Evolutionary conservation across 1,140 invertebrate species (phyloP).

Genomic region (Drosophila kikkawai): DNA sequence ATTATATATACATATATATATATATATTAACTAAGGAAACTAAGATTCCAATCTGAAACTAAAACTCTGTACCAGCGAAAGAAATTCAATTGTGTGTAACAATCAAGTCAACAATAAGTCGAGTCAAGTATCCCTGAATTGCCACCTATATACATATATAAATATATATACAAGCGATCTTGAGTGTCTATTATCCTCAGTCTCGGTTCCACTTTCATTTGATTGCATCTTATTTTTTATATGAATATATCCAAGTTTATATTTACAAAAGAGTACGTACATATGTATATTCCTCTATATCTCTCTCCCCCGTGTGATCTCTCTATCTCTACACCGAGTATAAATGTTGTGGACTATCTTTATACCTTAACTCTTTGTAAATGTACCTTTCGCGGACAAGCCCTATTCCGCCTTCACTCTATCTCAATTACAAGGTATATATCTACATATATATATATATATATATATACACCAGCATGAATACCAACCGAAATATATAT

Average conservation of each 20-base stretch:
- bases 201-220: slow-evolving; percentile 17
- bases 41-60: slow-evolving; percentile 8
- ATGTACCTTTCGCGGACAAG: slow-evolving; percentile 45
- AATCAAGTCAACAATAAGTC: slow-evolving; percentile 52
- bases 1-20: slow-evolving; percentile 7
- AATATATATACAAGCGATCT: slow-evolving; percentile 2
- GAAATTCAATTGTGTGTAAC: slow-evolving; percentile 37
- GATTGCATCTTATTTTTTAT: slow-evolving; percentile 48
- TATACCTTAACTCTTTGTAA: slow-evolving; percentile 50
- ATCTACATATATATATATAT: not conserved
- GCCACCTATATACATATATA: slow-evolving; percentile 6
- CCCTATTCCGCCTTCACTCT: slow-evolving; percentile 22
- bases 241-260: slow-evolving; percentile 10
- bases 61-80: slow-evolving; percentile 42
- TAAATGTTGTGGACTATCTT: slow-evolving; percentile 62
- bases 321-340: slow-evolving; percentile 55
- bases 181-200: slow-evolving; percentile 24
- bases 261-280: slow-evolving; percentile 24
- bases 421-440: slow-evolving; percentile 22
- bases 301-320: slow-evolving; percentile 50
- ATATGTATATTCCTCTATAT: slow-evolving; percentile 1
- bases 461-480: slow-evolving; percentile 9
- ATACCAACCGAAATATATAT: slow-evolving; percentile 20
- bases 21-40: not conserved
- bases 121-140: slow-evolving; percentile 24